Evolutionary conservation across 2,888 invertebrate genomes (phyloP), one percentile per base, ranked within the genome.

Genomic region (Drosophila affinis): DNA sequence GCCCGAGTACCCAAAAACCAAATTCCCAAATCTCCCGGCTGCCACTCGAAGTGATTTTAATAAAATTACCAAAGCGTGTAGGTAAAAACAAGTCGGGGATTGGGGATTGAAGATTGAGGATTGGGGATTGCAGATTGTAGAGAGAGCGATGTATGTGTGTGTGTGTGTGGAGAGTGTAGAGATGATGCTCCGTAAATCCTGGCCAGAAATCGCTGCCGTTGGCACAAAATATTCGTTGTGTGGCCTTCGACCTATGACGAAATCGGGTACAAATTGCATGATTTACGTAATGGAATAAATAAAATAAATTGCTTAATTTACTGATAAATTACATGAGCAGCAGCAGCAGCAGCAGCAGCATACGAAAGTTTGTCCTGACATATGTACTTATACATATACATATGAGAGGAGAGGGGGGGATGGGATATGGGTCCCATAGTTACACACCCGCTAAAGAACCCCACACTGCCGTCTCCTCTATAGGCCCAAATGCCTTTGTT

Each of bases 231-330:
- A 39, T 44, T 45, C 48, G 48, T 34, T 63, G 46, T 49, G 56
- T 59, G 27, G 55, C 49, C 56, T 56, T 67, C 61, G 86, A 48
- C 60, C 79, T 77, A 75, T 87, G 89, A 85, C 86, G 88, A 78
- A 85, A 85, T 85, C 88, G 79, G 86, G 83, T 83, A 78, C 89
- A 86, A 89, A 85, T 81, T 87, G 80, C 88, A 82, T 88, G 89
- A 90, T 90, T 90, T 89, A 89, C 87, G 82, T 89, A 89, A 90
- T 89, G 90, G 90, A 90, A 90, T 88, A 91, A 90, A 89, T 88
- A 87, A 90, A 89, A 91, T 90, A 90, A 90, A 90, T 90, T 90
- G 90, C 90, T 90, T 90, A 90, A 90, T 91, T 90, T 91, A 89
- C 90, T 90, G 89, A 91, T 89, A 90, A 90, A 90, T 90, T 90